These are phyloP conservation scores for Meloidogyne hapla DNA, from an alignment of 1,140 invertebrate genomes.

Conservation along the genomic window DNA sequence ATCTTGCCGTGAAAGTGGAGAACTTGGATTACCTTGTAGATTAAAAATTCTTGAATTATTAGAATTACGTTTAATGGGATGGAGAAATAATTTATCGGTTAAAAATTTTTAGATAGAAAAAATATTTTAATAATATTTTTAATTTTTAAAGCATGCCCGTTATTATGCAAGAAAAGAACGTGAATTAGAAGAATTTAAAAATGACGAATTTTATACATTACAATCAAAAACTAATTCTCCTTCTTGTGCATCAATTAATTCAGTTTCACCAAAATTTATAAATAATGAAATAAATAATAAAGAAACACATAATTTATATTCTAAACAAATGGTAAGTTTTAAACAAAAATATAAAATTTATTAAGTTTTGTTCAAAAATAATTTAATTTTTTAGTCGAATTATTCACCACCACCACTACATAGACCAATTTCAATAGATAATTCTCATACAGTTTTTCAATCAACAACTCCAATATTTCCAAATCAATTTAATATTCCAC, in stretches of 20 bases:
- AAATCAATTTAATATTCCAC: not conserved
- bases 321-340: not conserved
- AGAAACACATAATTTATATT: not conserved
- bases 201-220: not conserved
- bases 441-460: not conserved
- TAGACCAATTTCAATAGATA: not conserved
- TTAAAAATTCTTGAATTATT: conserved; percentile 60
- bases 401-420: not conserved
- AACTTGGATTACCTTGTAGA: conserved; percentile 57
- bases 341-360: not conserved
- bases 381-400: not conserved
- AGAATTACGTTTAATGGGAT: conserved; percentile 57
- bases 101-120: conserved; percentile 47
- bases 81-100: conserved; percentile 56
- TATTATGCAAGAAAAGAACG: conserved; percentile 10
- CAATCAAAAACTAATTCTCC: conserved; percentile 2
- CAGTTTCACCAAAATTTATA: conserved; percentile 1
- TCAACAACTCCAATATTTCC: not conserved
- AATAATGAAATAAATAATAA: conserved; percentile 1
- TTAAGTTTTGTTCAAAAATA: too few species aligned
- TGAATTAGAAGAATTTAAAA: conserved; percentile 6
- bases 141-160: not conserved
- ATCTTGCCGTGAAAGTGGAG: conserved; percentile 56
- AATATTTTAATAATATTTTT: conserved; percentile 20
- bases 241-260: conserved; percentile 10